Conservation (phyloP, 1,140 invertebrate genomes). For the Ceratosolen fusciceps region DNA sequence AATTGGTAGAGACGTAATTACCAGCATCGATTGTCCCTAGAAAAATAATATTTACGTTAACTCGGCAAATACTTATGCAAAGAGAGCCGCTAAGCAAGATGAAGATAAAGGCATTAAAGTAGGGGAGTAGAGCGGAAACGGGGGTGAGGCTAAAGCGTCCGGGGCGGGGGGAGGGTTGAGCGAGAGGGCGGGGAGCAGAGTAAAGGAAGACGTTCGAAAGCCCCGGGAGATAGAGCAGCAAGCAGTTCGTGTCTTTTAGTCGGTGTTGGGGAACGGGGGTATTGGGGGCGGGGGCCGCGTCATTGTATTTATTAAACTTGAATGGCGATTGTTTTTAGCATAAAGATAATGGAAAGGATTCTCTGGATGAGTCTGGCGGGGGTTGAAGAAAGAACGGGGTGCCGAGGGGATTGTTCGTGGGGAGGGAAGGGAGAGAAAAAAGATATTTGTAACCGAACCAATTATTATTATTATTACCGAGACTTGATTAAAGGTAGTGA, state of each 20-base stretch:
- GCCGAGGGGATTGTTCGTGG: too few relatives aligned
- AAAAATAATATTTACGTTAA: slow-evolving; percentile 41
- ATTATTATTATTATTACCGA: slow-evolving; percentile 43
- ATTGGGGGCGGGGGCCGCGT: neutral
- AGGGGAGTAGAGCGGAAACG: slow-evolving; percentile 11
- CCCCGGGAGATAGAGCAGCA: slow-evolving; percentile 35
- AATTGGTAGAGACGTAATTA: slow-evolving; percentile 7
- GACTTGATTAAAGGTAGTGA: slow-evolving; percentile 22
- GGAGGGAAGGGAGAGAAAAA: neutral
- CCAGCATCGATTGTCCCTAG: slow-evolving; percentile 26
- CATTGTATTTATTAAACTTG: slow-evolving; percentile 42
- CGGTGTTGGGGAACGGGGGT: too few relatives aligned
- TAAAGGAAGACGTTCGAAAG: slow-evolving; percentile 39
- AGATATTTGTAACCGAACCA: neutral
- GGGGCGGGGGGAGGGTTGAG: slow-evolving; percentile 27
- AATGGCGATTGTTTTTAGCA: slow-evolving; percentile 35
- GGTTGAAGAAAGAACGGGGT: too few relatives aligned
- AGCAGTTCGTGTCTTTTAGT: neutral
- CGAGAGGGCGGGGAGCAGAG: slow-evolving; percentile 18
- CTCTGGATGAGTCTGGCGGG: slow-evolving; percentile 3
- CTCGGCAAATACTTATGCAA: slow-evolving; percentile 5
- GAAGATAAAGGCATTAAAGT: slow-evolving; percentile 34
- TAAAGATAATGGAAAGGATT: slow-evolving; percentile 29
- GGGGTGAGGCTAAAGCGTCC: slow-evolving; percentile 28
- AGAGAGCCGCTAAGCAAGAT: slow-evolving; percentile 39